Evolutionary conservation across 2,888 invertebrate species (phyloP).

Genomic region (Helleia helle): DNA sequence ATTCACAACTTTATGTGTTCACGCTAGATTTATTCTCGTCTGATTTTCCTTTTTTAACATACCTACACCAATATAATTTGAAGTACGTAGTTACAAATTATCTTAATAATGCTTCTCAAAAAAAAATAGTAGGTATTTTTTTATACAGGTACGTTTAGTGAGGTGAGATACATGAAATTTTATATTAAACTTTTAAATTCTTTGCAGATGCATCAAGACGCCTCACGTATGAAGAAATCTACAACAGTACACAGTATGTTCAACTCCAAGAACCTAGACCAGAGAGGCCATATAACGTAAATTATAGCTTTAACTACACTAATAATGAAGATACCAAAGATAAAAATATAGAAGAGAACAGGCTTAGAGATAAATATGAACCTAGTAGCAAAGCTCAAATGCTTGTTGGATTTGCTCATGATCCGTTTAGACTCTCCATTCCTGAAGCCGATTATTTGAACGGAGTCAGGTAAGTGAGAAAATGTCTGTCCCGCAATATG

Average conservation of each 20-base stretch:
- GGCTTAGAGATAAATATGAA: constrained; percentile 21
- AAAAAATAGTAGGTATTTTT: too few species aligned
- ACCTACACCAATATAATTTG: too few species aligned
- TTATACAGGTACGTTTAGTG: too few species aligned
- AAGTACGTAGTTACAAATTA: too few species aligned
- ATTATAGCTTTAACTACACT: constrained; percentile 9
- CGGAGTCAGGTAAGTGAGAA: constrained; percentile 55
- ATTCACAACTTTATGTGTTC: too few species aligned
- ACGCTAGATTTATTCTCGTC: too few species aligned
- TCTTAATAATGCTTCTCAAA: too few species aligned
- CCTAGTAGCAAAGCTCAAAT: constrained; percentile 27
- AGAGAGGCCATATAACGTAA: constrained; percentile 33
- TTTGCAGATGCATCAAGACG: constrained; percentile 43
- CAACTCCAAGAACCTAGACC: constrained; percentile 32
- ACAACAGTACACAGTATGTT: constrained; percentile 49
- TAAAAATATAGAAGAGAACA: constrained; percentile 33
- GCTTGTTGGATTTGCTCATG: constrained; percentile 52
- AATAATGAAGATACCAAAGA: constrained; percentile 28
- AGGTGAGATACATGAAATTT: too few species aligned
- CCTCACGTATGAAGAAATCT: constrained; percentile 50
- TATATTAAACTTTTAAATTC: too few species aligned
- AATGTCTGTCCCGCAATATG: too few species aligned
- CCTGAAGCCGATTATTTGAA: constrained; percentile 50
- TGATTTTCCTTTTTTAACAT: too few species aligned
- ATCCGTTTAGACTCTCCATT: constrained; percentile 55